Evolutionary conservation across 1,140 invertebrate species (phyloP), one percentile per base, ranked within the genome.

Genomic region (Drosophila kepulauana): DNA sequence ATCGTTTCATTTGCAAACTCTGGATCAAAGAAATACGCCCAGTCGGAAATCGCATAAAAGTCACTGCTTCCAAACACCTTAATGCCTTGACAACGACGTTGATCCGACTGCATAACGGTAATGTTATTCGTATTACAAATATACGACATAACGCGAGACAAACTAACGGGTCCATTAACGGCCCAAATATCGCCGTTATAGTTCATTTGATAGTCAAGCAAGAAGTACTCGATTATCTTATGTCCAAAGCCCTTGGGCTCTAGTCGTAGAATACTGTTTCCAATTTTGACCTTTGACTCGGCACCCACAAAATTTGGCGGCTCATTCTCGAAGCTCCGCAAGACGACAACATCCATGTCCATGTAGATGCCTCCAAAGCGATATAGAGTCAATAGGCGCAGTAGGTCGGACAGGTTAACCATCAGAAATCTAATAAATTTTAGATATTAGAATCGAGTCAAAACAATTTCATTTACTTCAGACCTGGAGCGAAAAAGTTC

Each of bases 401-500:
- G 49, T 0, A 64, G 20, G n/a, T 54, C 49, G 5, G 62, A 64
- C 5, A 43, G 25, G 20, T 64, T 20, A 20, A 10, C 94, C 63
- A 92, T 76, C 3, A 84, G 43, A 43, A n/a, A 58, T 43, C 56
- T 58, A 16, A 38, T 1, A 5, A 30, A 38, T 0, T 56, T 10
- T 5, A 15, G 30, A 6, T 7, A 25, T 25, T 25, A 25, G 20
- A 25, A 25, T 4, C 3, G 35, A 15, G 2, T n/a, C 1, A 33
- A 8, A n/a, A 13, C 13, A 7, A 3, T 41, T 2, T 25, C 3
- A 25, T 25, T 25, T 25, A 25, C 6, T 13, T 3, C 6, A 2
- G 74, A 96, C 93, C 77, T 45, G 15, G 93, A 93, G 81, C 93
- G 46, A 76, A 95, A 94, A 1, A 96, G 85, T 1, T 92, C 79